A percentile compares a stretch with the other conserved stretches of the same genome.
Evolutionary conservation across 2,113 vertebrate species (phyloP).

Genomic region (Syrmaticus mikado): DNA sequence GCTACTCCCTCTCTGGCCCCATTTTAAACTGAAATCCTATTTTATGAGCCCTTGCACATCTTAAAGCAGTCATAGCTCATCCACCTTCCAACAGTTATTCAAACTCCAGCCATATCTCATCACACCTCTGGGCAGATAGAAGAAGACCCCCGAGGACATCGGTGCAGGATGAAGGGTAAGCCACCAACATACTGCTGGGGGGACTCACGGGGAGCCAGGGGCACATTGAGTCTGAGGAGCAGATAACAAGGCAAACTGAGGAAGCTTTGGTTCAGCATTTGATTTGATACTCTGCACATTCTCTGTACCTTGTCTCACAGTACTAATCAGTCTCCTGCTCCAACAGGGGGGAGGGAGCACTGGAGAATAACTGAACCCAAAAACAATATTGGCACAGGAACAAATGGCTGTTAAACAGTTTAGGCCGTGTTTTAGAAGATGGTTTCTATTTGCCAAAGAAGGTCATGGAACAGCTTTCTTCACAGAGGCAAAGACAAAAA

Average conservation of each 20-base stretch:
- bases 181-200: background rate
- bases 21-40: background rate
- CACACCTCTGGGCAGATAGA: background rate
- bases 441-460: background rate
- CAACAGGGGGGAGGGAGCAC: rapidly evolving
- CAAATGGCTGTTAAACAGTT: background rate
- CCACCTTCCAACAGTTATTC: background rate
- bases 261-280: background rate
- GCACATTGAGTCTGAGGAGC: background rate
- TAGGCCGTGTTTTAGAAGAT: background rate
- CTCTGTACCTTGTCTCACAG: background rate
- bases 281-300: background rate
- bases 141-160: background rate
- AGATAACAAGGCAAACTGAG: background rate
- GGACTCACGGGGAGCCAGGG: background rate
- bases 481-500: background rate
- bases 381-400: background rate
- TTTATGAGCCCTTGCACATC: background rate
- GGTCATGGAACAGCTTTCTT: background rate
- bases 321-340: background rate
- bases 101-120: background rate
- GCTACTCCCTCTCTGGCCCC: background rate
- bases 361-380: background rate
- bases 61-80: background rate
- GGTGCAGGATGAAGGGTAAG: background rate